Conservation (phyloP, 2,888 invertebrate genomes). For the Morpho achilles region DNA sequence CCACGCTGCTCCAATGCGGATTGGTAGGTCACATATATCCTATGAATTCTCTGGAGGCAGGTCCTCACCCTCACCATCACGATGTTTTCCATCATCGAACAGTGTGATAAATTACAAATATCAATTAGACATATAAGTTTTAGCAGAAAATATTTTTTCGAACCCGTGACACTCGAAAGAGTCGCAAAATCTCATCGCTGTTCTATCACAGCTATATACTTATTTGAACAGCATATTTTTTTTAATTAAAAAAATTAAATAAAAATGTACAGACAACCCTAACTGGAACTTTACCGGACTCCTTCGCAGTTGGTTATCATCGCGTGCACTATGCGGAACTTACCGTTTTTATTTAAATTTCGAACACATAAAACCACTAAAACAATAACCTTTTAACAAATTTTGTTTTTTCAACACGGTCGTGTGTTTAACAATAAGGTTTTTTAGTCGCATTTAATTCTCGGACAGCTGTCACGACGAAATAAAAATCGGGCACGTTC, state of each 20-base stretch:
- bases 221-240: too few relatives aligned
- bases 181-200: too few relatives aligned
- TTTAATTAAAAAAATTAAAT: neutral
- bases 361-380: slow-evolving; percentile 35
- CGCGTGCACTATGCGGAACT: slow-evolving; percentile 62
- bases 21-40: too few relatives aligned
- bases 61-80: too few relatives aligned
- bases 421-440: slow-evolving; percentile 29
- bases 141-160: too few relatives aligned
- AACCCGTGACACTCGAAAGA: too few relatives aligned
- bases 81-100: too few relatives aligned
- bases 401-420: slow-evolving; percentile 23
- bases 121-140: too few relatives aligned
- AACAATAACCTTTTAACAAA: slow-evolving; percentile 30
- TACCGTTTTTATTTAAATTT: slow-evolving; percentile 74
- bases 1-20: too few relatives aligned
- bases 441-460: slow-evolving; percentile 46
- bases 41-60: too few relatives aligned
- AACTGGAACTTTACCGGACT: slow-evolving; percentile 9
- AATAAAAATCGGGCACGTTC: slow-evolving; percentile 56
- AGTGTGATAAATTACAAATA: too few relatives aligned
- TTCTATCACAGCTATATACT: too few relatives aligned
- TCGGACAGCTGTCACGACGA: slow-evolving; percentile 50
- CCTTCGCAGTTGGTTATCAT: slow-evolving; percentile 8
- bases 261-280: slow-evolving; percentile 1